Evolutionary conservation across 2,113 vertebrate genomes (phyloP).

Genomic region (Empidonax traillii): DNA sequence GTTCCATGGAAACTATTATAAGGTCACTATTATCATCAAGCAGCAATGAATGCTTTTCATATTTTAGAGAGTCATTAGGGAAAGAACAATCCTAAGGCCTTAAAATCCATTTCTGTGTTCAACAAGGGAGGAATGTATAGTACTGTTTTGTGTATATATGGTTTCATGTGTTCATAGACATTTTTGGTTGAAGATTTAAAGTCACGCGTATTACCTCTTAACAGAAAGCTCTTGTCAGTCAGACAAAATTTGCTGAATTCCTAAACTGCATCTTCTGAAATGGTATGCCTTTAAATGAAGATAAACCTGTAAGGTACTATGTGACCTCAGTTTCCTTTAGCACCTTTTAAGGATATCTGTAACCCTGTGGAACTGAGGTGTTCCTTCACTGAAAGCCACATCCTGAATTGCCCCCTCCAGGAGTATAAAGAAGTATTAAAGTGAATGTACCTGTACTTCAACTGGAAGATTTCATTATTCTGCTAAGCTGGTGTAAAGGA

Average conservation of each 20-base stretch:
- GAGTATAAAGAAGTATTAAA: neutral
- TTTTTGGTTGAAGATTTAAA: neutral
- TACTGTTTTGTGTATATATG: neutral
- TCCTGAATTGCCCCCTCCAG: neutral
- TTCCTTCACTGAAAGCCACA: neutral
- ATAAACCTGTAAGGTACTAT: neutral
- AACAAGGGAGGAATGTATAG: neutral
- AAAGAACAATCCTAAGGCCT: neutral
- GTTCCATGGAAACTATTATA: conserved; percentile 77
- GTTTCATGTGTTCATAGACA: neutral
- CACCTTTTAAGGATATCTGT: neutral
- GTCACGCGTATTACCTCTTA: neutral
- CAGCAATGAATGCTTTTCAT: conserved; percentile 55
- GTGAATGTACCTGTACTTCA: neutral
- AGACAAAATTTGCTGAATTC: neutral
- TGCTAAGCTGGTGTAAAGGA: neutral
- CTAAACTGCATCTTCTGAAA: neutral
- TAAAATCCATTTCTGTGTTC: neutral
- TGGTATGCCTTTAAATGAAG: neutral
- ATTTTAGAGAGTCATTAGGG: conserved; percentile 43
- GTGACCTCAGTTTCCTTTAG: neutral
- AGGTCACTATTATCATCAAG: conserved; percentile 64
- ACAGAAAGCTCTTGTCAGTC: neutral
- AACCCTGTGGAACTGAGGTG: neutral
- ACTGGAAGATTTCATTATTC: neutral